phyloP scores from a whole-genome alignment of 2,113 vertebrate genomes.

The Glareola pratincola region DNA sequence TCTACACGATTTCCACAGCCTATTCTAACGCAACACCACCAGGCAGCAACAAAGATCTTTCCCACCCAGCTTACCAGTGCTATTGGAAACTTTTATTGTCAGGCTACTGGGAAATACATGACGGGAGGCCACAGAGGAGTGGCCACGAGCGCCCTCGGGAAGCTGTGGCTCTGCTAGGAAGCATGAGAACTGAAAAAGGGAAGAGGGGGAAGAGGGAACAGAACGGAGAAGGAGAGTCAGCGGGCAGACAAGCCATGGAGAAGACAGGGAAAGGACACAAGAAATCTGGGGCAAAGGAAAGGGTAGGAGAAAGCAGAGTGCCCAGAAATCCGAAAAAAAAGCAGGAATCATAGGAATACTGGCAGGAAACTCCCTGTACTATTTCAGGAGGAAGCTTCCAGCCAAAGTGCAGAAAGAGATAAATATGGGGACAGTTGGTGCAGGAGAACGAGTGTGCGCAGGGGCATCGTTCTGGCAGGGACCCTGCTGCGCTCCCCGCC shows the following conservation, averaged over 20 bases:
- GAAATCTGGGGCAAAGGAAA: not conserved
- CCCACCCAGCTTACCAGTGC: accelerated
- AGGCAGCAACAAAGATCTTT: not conserved
- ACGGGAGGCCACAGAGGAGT: not conserved
- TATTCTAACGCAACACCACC: not conserved
- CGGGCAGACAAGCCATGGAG: not conserved
- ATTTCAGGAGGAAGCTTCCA: not conserved
- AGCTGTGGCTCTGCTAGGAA: not conserved
- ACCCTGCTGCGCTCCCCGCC: not conserved
- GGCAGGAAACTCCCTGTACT: not conserved
- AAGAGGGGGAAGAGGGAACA: not conserved
- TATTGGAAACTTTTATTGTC: not conserved
- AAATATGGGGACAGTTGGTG: not conserved
- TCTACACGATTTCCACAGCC: not conserved
- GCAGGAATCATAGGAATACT: not conserved
- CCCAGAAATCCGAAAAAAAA: not conserved
- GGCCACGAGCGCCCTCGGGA: not conserved
- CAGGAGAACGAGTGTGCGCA: not conserved
- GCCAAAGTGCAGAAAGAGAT: not conserved
- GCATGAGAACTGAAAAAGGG: not conserved
- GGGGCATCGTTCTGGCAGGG: not conserved
- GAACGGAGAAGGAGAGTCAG: not conserved
- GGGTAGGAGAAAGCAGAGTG: not conserved
- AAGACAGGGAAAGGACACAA: not conserved
- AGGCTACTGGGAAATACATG: not conserved